Evolutionary conservation across 1,140 invertebrate species (phyloP).

Genomic region (Eciton burchellii): DNA sequence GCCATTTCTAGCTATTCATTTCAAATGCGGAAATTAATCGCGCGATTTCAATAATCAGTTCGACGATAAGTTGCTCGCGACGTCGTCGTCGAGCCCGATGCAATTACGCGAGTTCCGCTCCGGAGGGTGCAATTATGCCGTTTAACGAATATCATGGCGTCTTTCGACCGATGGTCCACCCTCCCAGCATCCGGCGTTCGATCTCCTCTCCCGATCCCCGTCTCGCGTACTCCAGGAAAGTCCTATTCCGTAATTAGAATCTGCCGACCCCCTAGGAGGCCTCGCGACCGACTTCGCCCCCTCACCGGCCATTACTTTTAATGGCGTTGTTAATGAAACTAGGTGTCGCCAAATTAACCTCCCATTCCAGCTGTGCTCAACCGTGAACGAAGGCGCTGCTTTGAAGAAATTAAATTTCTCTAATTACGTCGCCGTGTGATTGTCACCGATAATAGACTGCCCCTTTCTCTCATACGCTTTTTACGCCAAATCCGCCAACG

Average conservation of each 20-base stretch:
- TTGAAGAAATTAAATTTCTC: constrained; percentile 60
- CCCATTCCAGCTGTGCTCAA: constrained; percentile 83
- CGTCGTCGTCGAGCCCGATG: constrained; percentile 50
- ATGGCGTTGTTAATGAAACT: constrained; percentile 86
- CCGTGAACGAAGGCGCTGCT: constrained; percentile 63
- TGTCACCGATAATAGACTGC: constrained; percentile 44
- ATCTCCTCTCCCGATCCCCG: constrained; percentile 42
- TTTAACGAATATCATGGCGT: constrained; percentile 78
- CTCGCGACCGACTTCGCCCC: constrained; percentile 76
- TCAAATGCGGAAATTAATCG: constrained; percentile 57
- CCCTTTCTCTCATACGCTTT: constrained; percentile 3
- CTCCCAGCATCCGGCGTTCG: constrained; percentile 41
- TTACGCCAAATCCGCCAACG: constrained; percentile 11
- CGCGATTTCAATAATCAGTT: constrained; percentile 60
- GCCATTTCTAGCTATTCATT: constrained; percentile 52
- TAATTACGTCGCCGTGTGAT: constrained; percentile 54
- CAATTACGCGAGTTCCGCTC: constrained; percentile 68
- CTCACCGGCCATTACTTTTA: constrained; percentile 85
- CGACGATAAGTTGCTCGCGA: constrained; percentile 59
- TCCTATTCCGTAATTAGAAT: constrained; percentile 82
- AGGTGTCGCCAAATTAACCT: constrained; percentile 85
- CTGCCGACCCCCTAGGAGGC: constrained; percentile 75
- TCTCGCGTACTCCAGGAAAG: constrained; percentile 57
- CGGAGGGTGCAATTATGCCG: constrained; percentile 74
- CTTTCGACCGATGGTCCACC: constrained; percentile 70